Base-by-base conservation (phyloP, 2,797 vertebrate species). In the Streptopelia turtur region DNA sequence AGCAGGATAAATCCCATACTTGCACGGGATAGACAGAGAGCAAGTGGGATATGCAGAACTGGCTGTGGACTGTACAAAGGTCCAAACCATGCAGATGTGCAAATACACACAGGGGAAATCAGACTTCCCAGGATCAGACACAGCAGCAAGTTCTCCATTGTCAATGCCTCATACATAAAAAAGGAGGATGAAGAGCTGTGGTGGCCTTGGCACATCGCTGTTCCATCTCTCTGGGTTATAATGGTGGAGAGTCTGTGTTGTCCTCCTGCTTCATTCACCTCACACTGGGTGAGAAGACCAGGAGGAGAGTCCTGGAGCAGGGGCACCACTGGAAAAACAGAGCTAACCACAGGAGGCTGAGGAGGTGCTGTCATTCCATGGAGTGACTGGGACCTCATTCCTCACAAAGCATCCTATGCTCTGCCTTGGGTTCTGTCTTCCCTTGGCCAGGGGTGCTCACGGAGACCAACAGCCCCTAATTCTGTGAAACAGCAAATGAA, bases 391-490 rank as follows among this genome's bases (percentile, higher is more conserved):
- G 31, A 85, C 16, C 22, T 21, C 17, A 2, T 28, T 31, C 43
- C 57, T 63, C 66, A 43, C 53, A 49, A 13, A 74, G 43, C 20
- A 53, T 25, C 33, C 23, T 10, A 2, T 1, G 0, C 24, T 60
- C 35, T 77, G 65, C 65, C 57, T 30, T 14, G 5, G 9, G 16
- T 6, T 49, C 7, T 9, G 24, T 18, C 35, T 49, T 47, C 20
- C 24, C n/a, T 33, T 14, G 21, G 2, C n/a, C 52, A n/a, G 57
- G 33, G 24, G 5, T 10, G 10, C 20, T 72, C 11, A 6, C 2
- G 1, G 56, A 70, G n/a, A 52, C 13, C 45, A 23, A 4, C 0
- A 6, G 39, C 1, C 11, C 65, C 15, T 1, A 25, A 37, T 1
- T 10, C 25, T 17, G 14, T 4, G 12, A 35, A 61, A 43, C 8